Percentiles rank a stretch among this genome's conserved stretches.
These are phyloP conservation scores for Lasioglossum lativentre DNA, from an alignment of 2,888 invertebrate species.

Conservation along the genomic window DNA sequence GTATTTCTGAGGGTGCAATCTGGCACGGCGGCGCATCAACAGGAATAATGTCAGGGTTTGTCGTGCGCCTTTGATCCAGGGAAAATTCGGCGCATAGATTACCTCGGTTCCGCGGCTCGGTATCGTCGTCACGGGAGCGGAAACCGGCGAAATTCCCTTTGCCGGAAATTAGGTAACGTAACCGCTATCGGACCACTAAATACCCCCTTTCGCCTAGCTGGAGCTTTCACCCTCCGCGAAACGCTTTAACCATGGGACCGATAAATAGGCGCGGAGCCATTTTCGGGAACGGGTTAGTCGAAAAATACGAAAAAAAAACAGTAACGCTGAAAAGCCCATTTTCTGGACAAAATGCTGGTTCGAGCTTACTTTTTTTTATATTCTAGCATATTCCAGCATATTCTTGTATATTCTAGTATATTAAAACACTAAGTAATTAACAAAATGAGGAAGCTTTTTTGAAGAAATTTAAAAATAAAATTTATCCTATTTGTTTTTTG, in stretches of 20 bases:
- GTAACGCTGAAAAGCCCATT: no score
- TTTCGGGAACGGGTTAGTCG: not conserved
- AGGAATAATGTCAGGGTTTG: slow-evolving; percentile 26
- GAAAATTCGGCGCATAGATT: slow-evolving; percentile 64
- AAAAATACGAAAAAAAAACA: not conserved
- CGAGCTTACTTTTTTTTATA: no score
- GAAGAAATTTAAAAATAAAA: no score
- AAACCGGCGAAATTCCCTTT: slow-evolving; percentile 63
- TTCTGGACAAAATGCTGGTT: no score
- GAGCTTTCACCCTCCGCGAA: slow-evolving; percentile 22
- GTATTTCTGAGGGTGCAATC: slow-evolving; percentile 27
- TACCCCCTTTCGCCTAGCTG: slow-evolving; percentile 42
- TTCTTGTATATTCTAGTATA: no score
- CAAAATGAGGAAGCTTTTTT: no score
- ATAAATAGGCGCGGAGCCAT: slow-evolving; percentile 3
- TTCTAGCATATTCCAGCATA: no score
- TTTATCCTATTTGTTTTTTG: no score
- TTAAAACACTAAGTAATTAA: no score
- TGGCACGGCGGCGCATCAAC: slow-evolving; percentile 12
- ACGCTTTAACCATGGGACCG: slow-evolving; percentile 18
- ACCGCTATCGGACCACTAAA: slow-evolving; percentile 65
- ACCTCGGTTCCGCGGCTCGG: slow-evolving; percentile 40
- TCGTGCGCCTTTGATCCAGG: slow-evolving; percentile 42
- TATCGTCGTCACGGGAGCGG: slow-evolving; percentile 53
- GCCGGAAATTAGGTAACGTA: slow-evolving; percentile 68